Evolutionary conservation across 2,888 invertebrate genomes (phyloP), one percentile per base, ranked within the genome.

Genomic region (Drosophila longiperda): DNA sequence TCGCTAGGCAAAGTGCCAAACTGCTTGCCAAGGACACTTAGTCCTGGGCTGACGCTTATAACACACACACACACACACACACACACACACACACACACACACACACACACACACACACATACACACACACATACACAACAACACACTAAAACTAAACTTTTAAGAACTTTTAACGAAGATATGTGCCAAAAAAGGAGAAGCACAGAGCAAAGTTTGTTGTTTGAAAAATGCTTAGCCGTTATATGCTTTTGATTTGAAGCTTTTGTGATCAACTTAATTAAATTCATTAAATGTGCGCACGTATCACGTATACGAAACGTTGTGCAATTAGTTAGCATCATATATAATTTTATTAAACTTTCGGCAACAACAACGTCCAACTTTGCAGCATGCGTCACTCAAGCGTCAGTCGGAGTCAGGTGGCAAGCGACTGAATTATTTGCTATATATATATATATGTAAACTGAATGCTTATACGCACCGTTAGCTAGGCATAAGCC

Each of bases 231-330:
- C 65, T 86, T 78, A 75, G 73, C 57, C 72, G 67, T 86, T 86
- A 75, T 67, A 72, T 72, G 64, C 62, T 65, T 69, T 72, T 73
- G 64, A 83, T 83, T 73, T 80, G 72, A 61, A 75, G 83, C 82
- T 78, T 80, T 84, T 75, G 80, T 73, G 82, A 85, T 87, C 82
- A 82, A 86, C 86, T 84, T 89, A 89, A 87, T 89, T 87, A 84
- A 87, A 87, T 87, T 87, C 81, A 84, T 87, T 87, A 80, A 75
- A 72, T 62, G 70, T 36, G 60, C 49, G 57, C 75, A 75, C 73
- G 72, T 75, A 80, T 78, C 72, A 74, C 73, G 82, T 80, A 75
- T 75, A 72, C 83, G 80, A 61, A 73, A 60, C 57, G 72, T 52
- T 68, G 49, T 64, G 81, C 79, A 81, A 85, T 87, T 83, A 85